Evolutionary conservation across 2,113 vertebrate species (phyloP).

Genomic region (Oplegnathus fasciatus): DNA sequence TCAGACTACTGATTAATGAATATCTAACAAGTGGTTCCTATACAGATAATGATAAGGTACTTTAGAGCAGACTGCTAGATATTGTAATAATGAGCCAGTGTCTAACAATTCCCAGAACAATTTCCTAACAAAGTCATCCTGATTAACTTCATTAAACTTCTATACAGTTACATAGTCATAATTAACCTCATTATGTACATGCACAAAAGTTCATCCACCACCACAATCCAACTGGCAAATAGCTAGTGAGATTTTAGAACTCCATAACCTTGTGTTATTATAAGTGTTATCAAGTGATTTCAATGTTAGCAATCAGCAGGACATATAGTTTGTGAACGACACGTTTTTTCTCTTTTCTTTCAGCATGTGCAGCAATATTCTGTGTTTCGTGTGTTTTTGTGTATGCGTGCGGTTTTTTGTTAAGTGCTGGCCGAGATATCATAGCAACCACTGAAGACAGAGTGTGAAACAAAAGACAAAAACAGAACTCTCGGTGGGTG

Average conservation of each 20-base stretch:
- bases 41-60: background rate
- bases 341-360: background rate
- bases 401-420: background rate
- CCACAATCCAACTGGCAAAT: background rate
- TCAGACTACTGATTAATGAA: background rate
- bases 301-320: background rate
- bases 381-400: background rate
- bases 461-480: conserved; percentile 47
- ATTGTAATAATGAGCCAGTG: background rate
- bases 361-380: background rate
- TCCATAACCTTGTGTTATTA: background rate
- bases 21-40: background rate
- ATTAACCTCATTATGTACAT: background rate
- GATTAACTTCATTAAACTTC: background rate
- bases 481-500: conserved; percentile 56
- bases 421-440: conserved; percentile 16
- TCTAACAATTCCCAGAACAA: background rate
- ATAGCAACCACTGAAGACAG: conserved; percentile 12
- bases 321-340: background rate
- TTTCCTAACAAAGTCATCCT: background rate
- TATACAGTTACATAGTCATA: background rate
- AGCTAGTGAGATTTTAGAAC: background rate
- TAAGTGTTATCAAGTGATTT: background rate
- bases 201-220: background rate
- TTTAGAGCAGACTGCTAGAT: background rate